These are phyloP conservation scores for Drosophila bifasciata DNA, from an alignment of 1,140 invertebrate species.

Conservation along the genomic window DNA sequence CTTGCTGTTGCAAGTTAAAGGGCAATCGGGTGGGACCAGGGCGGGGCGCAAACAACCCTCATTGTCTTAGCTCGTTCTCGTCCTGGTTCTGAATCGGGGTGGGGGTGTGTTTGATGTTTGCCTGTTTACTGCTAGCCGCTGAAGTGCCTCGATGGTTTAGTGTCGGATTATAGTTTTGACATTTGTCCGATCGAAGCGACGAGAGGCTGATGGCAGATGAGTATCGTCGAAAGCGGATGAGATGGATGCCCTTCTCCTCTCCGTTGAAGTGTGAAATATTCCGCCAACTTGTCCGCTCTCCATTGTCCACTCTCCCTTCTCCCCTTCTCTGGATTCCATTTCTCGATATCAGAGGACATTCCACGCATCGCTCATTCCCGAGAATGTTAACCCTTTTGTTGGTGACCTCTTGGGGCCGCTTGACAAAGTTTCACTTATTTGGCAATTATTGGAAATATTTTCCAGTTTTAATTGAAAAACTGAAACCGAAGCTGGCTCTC, in stretches of 20 bases:
- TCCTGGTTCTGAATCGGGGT: neutral
- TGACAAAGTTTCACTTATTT: constrained; percentile 55
- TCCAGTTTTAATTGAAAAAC: constrained; percentile 70
- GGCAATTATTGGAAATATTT: constrained; percentile 66
- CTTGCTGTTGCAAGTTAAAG: constrained; percentile 67
- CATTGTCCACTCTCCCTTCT: neutral
- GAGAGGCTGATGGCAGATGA: constrained; percentile 55
- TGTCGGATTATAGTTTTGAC: constrained; percentile 80
- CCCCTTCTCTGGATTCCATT: neutral
- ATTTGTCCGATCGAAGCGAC: constrained; percentile 37
- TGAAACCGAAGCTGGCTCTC: constrained; percentile 2
- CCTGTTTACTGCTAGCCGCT: constrained; percentile 46
- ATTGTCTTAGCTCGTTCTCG: constrained; percentile 9
- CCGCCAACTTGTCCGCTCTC: constrained; percentile 12
- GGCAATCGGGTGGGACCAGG: constrained; percentile 44
- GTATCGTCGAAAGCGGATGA: constrained; percentile 43
- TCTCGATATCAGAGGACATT: neutral
- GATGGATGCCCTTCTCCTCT: constrained; percentile 35
- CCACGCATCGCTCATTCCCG: neutral
- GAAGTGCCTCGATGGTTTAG: constrained; percentile 76
- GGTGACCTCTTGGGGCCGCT: constrained; percentile 10
- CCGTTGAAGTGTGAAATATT: constrained; percentile 71
- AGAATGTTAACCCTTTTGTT: constrained; percentile 22
- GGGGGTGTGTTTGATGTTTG: constrained; percentile 35
- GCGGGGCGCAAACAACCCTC: constrained; percentile 46